Conservation (phyloP, 1,140 invertebrate species). For the Pachypsylla venusta region DNA sequence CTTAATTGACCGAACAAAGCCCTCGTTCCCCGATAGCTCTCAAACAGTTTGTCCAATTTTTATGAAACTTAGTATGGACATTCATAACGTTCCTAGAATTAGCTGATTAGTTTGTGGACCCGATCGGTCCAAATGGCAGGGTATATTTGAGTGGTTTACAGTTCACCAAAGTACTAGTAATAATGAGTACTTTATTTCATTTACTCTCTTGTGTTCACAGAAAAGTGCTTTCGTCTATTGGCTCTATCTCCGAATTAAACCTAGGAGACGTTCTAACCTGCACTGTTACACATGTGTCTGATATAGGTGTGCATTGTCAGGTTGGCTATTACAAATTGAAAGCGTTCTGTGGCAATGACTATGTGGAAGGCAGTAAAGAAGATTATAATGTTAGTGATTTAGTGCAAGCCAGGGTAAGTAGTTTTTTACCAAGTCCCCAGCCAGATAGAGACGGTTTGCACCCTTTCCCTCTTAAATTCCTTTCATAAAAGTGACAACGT, state of each 20-base stretch:
- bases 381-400: neutral
- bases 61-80: too few species aligned
- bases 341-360: conserved; percentile 1
- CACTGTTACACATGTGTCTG: neutral
- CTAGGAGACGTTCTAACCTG: neutral
- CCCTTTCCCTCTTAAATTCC: neutral
- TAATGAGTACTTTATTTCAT: neutral
- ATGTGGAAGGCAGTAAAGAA: neutral
- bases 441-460: neutral
- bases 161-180: neutral
- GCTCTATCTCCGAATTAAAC: neutral
- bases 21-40: too few species aligned
- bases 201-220: neutral
- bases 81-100: too few species aligned
- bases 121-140: too few species aligned
- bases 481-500: neutral
- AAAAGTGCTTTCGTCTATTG: neutral
- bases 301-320: neutral
- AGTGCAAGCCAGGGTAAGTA: neutral
- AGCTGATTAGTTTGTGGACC: too few species aligned
- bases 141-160: too few species aligned
- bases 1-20: too few species aligned
- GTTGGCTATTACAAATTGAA: conserved; percentile 4
- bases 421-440: neutral
- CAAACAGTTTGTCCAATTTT: too few species aligned